Evolutionary conservation across 2,888 invertebrate genomes (phyloP), one percentile per base, ranked within the genome.

Genomic region (Leptinotarsa peninsularis): DNA sequence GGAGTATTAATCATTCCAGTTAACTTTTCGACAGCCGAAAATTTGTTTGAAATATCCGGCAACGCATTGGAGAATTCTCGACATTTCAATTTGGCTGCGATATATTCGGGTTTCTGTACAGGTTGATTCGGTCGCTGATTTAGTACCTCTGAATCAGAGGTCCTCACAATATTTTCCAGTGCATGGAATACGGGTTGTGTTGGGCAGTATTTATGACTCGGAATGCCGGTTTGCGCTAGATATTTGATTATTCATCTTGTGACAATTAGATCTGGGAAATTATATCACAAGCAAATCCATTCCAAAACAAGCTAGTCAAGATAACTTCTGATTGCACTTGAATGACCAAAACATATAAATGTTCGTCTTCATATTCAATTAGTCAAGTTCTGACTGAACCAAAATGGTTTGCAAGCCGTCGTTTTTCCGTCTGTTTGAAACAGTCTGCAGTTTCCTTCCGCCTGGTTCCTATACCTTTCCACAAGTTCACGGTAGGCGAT

Each of bases 121-220:
- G 58, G 58, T 21, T 21, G 43, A 56, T 72, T 67, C 13, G 23
- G 52, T 21, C 58, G 60, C 68, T 75, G 75, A 75, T 75, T 75
- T 75, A 75, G 68, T 71, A 75, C 15, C 33, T 23, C 49, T 21
- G 54, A 75, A 75, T 72, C 75, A 75, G 72, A 75, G 68, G 72
- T 72, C 72, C 54, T 75, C 52, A 68, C 75, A 58, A 58, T 75
- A 75, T 72, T 68, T 72, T 75, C 66, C 75, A 68, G 54, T 49
- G 63, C 54, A 68, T 68, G 54, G 71, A 68, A 68, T 75, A 71
- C 63, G 66, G 63, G 56, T 75, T 68, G 52, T 15, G 60, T 63
- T 18, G 33, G 63, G 49, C 52, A 63, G 68, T 75, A 75, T 75
- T 75, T 67, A 75, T 75, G 43, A 71, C 52, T n/a, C 58, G n/a